phyloP scores from a whole-genome alignment of 2,888 invertebrate species.

The Notodromas monacha region DNA sequence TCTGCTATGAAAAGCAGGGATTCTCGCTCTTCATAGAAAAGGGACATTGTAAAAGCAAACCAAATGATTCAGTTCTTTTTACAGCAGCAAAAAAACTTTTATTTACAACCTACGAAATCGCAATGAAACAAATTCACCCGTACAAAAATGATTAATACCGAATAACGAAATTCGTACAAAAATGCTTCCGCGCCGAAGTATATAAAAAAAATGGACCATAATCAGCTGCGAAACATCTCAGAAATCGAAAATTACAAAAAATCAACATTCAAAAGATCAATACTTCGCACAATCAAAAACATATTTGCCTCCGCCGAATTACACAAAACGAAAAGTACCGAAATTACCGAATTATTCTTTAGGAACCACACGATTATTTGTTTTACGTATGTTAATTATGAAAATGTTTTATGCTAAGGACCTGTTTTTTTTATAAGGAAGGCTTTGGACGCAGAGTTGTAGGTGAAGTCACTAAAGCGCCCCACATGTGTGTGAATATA shows the following conservation, averaged over 20 bases:
- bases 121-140: slow-evolving; percentile 4
- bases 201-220: slow-evolving; percentile 4
- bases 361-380: slow-evolving; percentile 4
- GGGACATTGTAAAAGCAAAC: slow-evolving; percentile 4
- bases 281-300: slow-evolving; percentile 4
- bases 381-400: no score
- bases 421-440: no score
- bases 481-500: no score
- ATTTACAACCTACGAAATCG: slow-evolving; percentile 4
- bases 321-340: slow-evolving; percentile 4
- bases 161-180: slow-evolving; percentile 4
- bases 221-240: slow-evolving; percentile 4
- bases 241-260: slow-evolving; percentile 4
- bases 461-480: no score
- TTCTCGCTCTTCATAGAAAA: slow-evolving; percentile 4
- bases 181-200: slow-evolving; percentile 4
- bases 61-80: slow-evolving; percentile 2
- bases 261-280: slow-evolving; percentile 4
- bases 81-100: slow-evolving; percentile 4
- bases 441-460: no score
- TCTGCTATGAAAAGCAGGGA: slow-evolving; percentile 4
- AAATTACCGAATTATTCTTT: slow-evolving; percentile 4
- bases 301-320: slow-evolving; percentile 4
- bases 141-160: slow-evolving; percentile 2
- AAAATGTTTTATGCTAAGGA: no score